These are phyloP conservation scores for Flexamia atlantica DNA, from an alignment of 2,888 invertebrate genomes.

Conservation along the genomic window DNA sequence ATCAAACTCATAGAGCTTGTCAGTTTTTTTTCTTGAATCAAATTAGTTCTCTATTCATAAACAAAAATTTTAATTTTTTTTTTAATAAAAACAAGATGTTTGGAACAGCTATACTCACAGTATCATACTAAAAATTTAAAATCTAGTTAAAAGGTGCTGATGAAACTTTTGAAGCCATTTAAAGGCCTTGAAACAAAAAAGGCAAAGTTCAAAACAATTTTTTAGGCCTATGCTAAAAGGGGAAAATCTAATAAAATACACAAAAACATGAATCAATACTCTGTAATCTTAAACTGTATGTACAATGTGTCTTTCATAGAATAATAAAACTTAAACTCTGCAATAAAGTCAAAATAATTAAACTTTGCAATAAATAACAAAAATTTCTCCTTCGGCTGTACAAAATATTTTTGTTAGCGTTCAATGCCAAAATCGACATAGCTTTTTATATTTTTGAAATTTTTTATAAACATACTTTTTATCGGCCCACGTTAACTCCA, in stretches of 20 bases:
- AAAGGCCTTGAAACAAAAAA: too few species aligned
- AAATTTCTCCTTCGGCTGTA: constrained; percentile 31
- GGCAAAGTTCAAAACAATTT: too few species aligned
- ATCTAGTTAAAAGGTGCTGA: too few species aligned
- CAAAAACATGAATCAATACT: constrained; percentile 27
- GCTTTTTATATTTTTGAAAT: constrained; percentile 33
- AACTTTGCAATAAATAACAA: constrained; percentile 50
- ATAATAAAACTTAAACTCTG: constrained; percentile 55
- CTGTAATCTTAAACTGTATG: constrained; percentile 58
- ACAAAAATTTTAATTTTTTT: too few species aligned
- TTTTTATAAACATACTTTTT: constrained; percentile 30
- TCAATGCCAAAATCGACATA: constrained; percentile 17
- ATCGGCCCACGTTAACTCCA: constrained; percentile 4
- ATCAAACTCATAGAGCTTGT: too few species aligned
- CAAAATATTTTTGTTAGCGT: constrained; percentile 42
- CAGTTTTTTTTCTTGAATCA: too few species aligned
- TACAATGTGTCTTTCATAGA: constrained; percentile 54
- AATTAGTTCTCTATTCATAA: too few species aligned
- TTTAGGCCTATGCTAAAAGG: constrained; percentile 21
- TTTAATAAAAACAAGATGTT: too few species aligned
- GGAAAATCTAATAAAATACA: constrained; percentile 38
- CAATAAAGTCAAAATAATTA: constrained; percentile 55
- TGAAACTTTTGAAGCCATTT: too few species aligned
- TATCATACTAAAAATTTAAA: too few species aligned
- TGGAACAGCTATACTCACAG: too few species aligned